A percentile compares a stretch with the other conserved stretches of the same genome.
These are phyloP conservation scores for Fratercula arctica DNA, from an alignment of 2,797 vertebrate genomes.

Conservation along the genomic window DNA sequence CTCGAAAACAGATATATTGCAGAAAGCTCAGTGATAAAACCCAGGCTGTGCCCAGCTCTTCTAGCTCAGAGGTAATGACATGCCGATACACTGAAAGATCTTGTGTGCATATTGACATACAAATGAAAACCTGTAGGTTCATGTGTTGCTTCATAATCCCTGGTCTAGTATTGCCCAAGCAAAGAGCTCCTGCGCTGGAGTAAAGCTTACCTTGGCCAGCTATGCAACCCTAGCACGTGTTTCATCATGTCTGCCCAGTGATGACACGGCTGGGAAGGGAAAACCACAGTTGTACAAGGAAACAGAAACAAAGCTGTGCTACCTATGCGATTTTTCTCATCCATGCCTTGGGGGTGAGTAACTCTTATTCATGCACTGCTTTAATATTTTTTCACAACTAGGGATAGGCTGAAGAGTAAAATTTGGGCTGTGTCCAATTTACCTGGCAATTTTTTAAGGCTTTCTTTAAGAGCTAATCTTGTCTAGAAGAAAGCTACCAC, in stretches of 20 bases:
- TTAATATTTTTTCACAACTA: not conserved
- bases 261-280: conserved; percentile 38
- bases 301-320: conserved; percentile 38
- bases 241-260: conserved; percentile 30
- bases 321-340: conserved; percentile 18
- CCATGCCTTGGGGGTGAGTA: not conserved
- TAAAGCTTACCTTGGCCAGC: not conserved
- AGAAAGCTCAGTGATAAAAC: not conserved
- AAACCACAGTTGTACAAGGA: conserved; percentile 46
- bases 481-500: not conserved
- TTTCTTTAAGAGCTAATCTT: not conserved
- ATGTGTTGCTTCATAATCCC: not conserved
- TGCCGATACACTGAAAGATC: not conserved
- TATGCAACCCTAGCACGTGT: not conserved
- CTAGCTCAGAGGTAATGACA: not conserved
- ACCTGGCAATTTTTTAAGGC: not conserved
- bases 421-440: not conserved
- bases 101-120: not conserved
- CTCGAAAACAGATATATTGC: not conserved
- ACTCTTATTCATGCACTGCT: conserved; percentile 13
- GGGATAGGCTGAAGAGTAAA: not conserved
- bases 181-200: not conserved
- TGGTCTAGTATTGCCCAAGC: conserved; percentile 1
- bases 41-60: not conserved
- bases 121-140: not conserved